Conservation (phyloP, 2,113 vertebrate species). For the Chloroceryle aenea region DNA sequence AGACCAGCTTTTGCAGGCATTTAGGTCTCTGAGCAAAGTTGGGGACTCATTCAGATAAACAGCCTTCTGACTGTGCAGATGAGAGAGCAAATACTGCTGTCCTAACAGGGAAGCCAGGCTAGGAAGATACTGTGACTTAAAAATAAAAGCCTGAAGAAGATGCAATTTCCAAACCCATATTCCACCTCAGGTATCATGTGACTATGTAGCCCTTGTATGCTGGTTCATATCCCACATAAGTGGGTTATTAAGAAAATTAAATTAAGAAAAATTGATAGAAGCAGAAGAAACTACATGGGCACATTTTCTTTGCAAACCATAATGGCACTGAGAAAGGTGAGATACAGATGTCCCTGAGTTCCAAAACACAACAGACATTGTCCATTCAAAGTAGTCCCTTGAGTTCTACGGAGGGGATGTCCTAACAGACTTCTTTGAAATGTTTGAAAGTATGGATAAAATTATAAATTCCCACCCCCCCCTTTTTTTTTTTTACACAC, state of each 20-base stretch:
- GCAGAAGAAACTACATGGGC: neutral
- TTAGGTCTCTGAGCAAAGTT: neutral
- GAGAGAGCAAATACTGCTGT: neutral
- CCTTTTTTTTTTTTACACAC: neutral
- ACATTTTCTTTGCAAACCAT: neutral
- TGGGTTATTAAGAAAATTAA: accelerated
- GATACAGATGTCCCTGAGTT: accelerated
- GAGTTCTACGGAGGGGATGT: neutral
- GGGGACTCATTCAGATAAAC: neutral
- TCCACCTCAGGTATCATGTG: neutral
- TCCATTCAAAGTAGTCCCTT: neutral
- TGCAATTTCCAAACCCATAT: neutral
- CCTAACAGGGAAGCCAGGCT: neutral
- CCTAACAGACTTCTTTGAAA: neutral
- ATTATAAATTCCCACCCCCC: no score
- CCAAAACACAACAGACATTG: neutral
- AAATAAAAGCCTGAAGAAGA: neutral
- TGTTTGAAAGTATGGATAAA: neutral
- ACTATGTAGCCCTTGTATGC: neutral
- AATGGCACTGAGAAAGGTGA: neutral
- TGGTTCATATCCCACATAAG: neutral
- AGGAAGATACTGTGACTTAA: neutral
- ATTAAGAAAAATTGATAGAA: neutral
- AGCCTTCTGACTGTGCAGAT: neutral
- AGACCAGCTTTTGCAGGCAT: neutral